Base-by-base conservation (phyloP, 2,797 vertebrate genomes). In the Sphenopsis melanotis region DNA sequence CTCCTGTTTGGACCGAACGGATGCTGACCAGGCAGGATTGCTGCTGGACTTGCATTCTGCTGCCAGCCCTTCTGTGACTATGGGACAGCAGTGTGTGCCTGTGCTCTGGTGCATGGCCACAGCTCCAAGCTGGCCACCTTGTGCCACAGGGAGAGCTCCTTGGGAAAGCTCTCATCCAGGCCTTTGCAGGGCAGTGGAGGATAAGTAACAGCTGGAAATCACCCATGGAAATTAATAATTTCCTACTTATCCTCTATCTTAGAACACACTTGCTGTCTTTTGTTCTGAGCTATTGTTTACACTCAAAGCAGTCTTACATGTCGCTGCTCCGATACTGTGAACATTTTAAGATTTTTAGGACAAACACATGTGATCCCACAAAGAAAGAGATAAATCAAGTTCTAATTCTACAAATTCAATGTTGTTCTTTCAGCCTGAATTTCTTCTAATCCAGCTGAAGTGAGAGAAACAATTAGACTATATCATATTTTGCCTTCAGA, bases 11-110 rank as follows among this genome's bases (percentile, higher is more conserved):
- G 32, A 34, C 11, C 18, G 0, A 0, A 32, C 21, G 11, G 26
- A 34, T 56, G 12, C 15, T 63, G 44, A 74, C 7, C 0, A 7
- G n/a, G 9, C 1, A 7, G 47, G 65, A 74, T 41, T 41, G 41
- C 41, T 41, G 41, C 41, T 41, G 16, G 41, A 41, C 41, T 41
- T 41, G 41, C 41, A 41, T 26, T 30, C 4, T 9, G 32, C 30
- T 61, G 36, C 0, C 0, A 66, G n/a, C 26, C 50, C 15, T 27
- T 55, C 21, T 0, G 3, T 1, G 22, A 7, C 19, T 0, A 0
- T 12, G 59, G 26, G 41, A 44, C 18, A 0, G 6, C 32, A 19
- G 49, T 9, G 23, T 2, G 10, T 37, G 24, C 12, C 20, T 20
- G 21, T 2, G 4, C 27, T 7, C 1, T 15, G 3, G 9, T 18